Evolutionary conservation across 1,140 invertebrate genomes (phyloP).

Genomic region (Chymomyza costata): DNA sequence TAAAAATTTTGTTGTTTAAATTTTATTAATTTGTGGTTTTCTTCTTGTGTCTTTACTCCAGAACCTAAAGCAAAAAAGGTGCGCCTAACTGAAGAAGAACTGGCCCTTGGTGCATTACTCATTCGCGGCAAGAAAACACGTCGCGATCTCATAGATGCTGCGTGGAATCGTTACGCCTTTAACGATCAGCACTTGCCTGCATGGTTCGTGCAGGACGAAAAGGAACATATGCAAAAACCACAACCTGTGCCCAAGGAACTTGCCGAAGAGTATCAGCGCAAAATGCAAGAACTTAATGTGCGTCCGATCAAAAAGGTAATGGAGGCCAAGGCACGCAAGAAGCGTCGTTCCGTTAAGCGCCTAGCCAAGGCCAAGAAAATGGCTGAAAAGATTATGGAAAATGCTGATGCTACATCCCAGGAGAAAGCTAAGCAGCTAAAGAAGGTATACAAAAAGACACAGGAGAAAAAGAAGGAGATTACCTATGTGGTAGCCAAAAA

Average conservation of each 20-base stretch:
- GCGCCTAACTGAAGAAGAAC: conserved; percentile 89
- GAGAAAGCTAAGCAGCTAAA: conserved; percentile 95
- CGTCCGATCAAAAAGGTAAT: conserved; percentile 98
- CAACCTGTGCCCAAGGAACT: conserved; percentile 87
- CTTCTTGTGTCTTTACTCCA: conserved; percentile 2
- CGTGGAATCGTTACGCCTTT: conserved; percentile 93
- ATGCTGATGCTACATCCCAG: conserved; percentile 89
- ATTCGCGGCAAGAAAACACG: conserved; percentile 90
- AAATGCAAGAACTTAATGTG: conserved; percentile 91
- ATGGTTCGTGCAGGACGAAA: conserved; percentile 98
- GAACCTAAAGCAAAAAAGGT: conserved; percentile 78
- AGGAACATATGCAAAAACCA: conserved; percentile 89
- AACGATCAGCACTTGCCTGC: conserved; percentile 93
- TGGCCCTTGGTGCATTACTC: conserved; percentile 91
- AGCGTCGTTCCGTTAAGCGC: conserved; percentile 89
- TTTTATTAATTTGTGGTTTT: background rate
- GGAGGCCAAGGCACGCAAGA: conserved; percentile 98
- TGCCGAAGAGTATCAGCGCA: conserved; percentile 84
- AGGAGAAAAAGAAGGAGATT: conserved; percentile 90
- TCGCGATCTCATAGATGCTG: conserved; percentile 89
- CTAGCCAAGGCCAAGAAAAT: conserved; percentile 97
- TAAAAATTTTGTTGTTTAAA: conserved; percentile 6
- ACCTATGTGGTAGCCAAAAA: conserved; percentile 97
- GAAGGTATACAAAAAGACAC: conserved; percentile 94
- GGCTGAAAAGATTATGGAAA: conserved; percentile 93